A percentile compares a stretch with the other conserved stretches of the same genome.
Conservation (phyloP, 2,797 vertebrate species). For the Dermochelys coriacea region DNA sequence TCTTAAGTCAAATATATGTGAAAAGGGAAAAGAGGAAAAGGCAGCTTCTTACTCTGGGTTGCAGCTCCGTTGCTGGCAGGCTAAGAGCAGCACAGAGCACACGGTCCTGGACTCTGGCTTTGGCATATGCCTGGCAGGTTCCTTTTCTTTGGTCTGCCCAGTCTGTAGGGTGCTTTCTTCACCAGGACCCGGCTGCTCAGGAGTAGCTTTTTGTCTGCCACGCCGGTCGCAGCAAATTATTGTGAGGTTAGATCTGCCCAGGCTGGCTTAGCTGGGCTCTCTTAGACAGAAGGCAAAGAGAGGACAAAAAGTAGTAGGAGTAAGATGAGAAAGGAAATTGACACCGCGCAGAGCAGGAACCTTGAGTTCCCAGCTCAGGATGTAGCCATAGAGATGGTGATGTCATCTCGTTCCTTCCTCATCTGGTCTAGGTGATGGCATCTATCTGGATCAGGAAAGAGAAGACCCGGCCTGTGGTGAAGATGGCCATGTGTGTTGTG, state of each 20-base stretch:
- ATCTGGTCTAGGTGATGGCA: not conserved
- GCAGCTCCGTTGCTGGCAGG: not conserved
- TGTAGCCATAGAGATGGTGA: too few relatives aligned
- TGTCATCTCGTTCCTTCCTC: not conserved
- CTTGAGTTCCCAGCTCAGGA: not conserved
- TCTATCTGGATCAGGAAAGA: not conserved
- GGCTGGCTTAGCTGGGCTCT: not conserved
- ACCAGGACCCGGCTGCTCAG: not conserved
- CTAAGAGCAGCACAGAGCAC: not conserved
- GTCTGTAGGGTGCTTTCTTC: not conserved
- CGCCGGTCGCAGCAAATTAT: not conserved
- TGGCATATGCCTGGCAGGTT: not conserved
- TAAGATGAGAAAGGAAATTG: not conserved
- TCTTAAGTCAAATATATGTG: not conserved
- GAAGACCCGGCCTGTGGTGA: not conserved
- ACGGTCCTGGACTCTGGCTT: not conserved
- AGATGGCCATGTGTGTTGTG: rapidly evolving
- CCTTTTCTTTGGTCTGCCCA: not conserved
- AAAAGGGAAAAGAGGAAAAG: not conserved
- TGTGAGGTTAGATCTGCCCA: not conserved
- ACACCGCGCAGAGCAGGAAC: not conserved
- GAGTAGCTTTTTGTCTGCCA: not conserved
- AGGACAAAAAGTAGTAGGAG: not conserved
- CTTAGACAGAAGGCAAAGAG: not conserved
- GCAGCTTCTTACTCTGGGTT: not conserved